phyloP scores from a whole-genome alignment of 2,888 invertebrate species.

The Lepidocyrtoides sp. region DNA sequence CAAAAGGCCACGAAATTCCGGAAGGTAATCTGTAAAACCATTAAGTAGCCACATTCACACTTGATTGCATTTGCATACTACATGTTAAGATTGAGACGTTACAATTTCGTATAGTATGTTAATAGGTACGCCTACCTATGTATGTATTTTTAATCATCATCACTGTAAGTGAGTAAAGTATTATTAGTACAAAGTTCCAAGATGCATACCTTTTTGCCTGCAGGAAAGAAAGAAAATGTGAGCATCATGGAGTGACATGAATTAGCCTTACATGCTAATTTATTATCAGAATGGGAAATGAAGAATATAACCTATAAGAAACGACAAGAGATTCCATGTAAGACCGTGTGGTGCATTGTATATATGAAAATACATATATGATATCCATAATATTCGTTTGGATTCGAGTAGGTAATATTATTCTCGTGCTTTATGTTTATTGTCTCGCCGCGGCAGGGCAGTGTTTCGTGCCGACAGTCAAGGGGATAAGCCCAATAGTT shows the following conservation, averaged over 20 bases:
- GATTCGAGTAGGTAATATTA: conserved; percentile 22
- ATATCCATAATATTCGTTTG: background rate
- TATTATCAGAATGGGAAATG: conserved; percentile 70
- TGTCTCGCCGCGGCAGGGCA: conserved; percentile 66
- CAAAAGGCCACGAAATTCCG: too few relatives aligned
- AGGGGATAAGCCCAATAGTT: conserved; percentile 57
- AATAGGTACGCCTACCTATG: too few relatives aligned
- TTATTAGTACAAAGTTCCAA: background rate
- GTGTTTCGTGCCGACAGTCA: conserved; percentile 62
- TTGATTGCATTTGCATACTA: too few relatives aligned
- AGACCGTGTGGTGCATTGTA: background rate
- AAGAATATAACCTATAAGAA: conserved; percentile 46
- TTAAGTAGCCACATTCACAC: too few relatives aligned
- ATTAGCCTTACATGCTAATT: conserved; percentile 83
- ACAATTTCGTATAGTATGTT: background rate
- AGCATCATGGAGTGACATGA: conserved; percentile 78
- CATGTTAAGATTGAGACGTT: background rate
- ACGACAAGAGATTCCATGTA: background rate
- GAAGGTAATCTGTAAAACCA: too few relatives aligned
- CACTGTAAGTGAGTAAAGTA: background rate
- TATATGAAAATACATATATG: background rate
- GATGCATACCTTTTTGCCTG: background rate
- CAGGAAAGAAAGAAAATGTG: conserved; percentile 45
- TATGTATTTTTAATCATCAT: too few relatives aligned
- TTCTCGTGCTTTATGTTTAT: conserved; percentile 71